Conservation (phyloP, 2,113 vertebrate genomes). For the Dinomys branickii region DNA sequence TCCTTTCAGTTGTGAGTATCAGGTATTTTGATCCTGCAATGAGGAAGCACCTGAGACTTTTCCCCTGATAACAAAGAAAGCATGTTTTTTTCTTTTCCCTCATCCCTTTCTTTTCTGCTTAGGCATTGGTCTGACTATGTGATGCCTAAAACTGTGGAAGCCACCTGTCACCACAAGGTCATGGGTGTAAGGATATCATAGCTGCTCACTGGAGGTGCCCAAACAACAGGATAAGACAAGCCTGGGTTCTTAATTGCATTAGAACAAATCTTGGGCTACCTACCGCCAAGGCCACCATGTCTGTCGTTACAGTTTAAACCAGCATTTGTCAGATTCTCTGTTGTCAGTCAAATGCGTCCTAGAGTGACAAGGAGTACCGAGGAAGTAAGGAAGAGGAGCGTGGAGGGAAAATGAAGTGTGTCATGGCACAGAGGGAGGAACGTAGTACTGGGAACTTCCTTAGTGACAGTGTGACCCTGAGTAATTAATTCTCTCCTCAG, state of each 20-base stretch:
- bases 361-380: neutral
- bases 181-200: neutral
- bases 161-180: neutral
- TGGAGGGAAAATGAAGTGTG: neutral
- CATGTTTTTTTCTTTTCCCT: rapidly evolving
- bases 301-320: neutral
- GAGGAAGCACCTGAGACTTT: neutral
- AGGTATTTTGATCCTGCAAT: neutral
- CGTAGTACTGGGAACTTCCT: neutral
- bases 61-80: neutral
- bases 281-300: neutral
- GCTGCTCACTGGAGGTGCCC: neutral
- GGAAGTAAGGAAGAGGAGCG: neutral
- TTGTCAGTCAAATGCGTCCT: neutral
- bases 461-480: neutral
- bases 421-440: neutral
- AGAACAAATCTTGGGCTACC: neutral
- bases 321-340: neutral
- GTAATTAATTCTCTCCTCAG: neutral
- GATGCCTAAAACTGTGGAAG: neutral
- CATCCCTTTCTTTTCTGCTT: neutral
- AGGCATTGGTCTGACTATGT: neutral
- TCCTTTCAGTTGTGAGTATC: neutral
- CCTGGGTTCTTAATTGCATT: neutral
- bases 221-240: neutral